These are phyloP conservation scores for Dryoscopus gambensis DNA, from an alignment of 2,113 vertebrate genomes.

Conservation along the genomic window DNA sequence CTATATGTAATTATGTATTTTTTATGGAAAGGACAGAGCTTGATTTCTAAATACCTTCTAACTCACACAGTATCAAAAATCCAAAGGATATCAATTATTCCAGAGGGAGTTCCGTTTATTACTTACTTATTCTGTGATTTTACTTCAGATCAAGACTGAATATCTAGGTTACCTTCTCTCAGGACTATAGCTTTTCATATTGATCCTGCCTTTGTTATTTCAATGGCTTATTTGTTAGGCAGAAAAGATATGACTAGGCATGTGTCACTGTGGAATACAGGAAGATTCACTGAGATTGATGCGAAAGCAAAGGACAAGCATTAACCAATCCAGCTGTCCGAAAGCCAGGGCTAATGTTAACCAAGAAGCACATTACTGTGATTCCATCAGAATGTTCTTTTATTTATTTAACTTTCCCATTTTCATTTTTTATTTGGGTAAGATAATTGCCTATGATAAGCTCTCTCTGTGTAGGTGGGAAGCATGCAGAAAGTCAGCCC, in stretches of 20 bases:
- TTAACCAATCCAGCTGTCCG: conserved; percentile 62
- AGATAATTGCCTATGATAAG: conserved; percentile 81
- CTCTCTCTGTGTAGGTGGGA: conserved; percentile 53
- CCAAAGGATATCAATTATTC: not conserved
- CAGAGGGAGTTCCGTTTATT: not conserved
- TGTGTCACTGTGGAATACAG: conserved; percentile 46
- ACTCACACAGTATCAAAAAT: not conserved
- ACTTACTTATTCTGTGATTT: not conserved
- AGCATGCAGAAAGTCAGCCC: conserved; percentile 56
- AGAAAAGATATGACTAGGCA: conserved; percentile 37
- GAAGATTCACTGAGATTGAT: conserved; percentile 49
- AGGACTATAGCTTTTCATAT: not conserved
- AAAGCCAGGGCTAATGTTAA: conserved; percentile 70
- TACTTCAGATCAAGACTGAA: not conserved
- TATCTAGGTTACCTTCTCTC: not conserved
- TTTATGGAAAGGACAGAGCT: not conserved
- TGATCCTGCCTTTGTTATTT: conserved; percentile 11
- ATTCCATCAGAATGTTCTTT: conserved; percentile 75
- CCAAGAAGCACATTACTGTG: conserved; percentile 58
- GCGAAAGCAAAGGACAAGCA: conserved; percentile 63
- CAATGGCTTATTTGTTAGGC: conserved; percentile 18
- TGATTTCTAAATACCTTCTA: not conserved
- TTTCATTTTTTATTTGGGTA: conserved; percentile 81
- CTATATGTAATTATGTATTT: not conserved
- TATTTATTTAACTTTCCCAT: conserved; percentile 82